These are phyloP conservation scores for Pterocles gutturalis DNA, from an alignment of 2,113 vertebrate genomes.

Conservation along the genomic window DNA sequence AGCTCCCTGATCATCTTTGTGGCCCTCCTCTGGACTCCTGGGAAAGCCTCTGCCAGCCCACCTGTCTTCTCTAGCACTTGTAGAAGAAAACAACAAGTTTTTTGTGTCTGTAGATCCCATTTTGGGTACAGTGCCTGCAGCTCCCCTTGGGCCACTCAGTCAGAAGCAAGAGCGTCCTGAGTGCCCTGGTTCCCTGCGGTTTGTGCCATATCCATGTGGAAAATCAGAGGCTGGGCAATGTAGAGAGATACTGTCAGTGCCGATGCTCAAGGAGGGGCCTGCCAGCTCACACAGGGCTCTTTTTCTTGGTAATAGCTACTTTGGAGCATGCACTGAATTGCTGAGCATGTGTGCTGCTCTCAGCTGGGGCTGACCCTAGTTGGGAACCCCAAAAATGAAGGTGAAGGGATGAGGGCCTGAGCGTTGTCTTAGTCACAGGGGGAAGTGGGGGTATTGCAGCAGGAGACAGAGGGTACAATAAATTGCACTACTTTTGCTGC, in stretches of 20 bases:
- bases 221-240: neutral
- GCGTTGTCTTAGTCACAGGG: neutral
- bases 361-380: neutral
- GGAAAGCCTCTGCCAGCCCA: neutral
- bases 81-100: neutral
- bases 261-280: neutral
- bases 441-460: neutral
- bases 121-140: neutral
- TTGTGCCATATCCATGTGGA: neutral
- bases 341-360: neutral
- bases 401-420: neutral
- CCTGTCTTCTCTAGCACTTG: rapidly evolving
- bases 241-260: neutral
- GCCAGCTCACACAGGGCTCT: neutral
- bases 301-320: neutral
- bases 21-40: too few species aligned
- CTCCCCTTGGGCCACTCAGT: neutral
- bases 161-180: rapidly evolving
- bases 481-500: neutral
- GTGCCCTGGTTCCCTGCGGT: neutral
- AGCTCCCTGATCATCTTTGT: too few species aligned
- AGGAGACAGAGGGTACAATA: neutral
- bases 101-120: neutral
- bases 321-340: rapidly evolving
- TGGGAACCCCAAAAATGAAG: neutral